Percentiles rank a stretch among this genome's conserved stretches.
Evolutionary conservation across 2,888 invertebrate genomes (phyloP).

Genomic region (Lasioglossum marginatum): DNA sequence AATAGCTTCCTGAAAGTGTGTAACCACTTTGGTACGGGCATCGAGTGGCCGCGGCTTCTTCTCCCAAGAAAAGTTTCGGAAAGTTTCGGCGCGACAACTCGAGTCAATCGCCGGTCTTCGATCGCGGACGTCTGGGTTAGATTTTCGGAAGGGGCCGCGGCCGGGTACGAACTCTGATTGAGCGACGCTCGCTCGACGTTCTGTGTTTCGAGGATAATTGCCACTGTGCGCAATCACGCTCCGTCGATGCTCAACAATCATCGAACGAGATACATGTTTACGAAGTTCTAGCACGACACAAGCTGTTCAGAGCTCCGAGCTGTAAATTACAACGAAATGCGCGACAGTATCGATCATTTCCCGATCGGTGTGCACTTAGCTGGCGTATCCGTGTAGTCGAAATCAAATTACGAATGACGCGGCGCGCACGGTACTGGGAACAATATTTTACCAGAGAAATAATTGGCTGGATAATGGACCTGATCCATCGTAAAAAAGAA

Average conservation of each 20-base stretch:
- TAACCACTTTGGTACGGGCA: constrained; percentile 70
- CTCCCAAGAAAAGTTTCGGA: constrained; percentile 50
- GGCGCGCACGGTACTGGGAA: background rate
- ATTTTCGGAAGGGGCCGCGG: constrained; percentile 45
- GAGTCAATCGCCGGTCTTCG: constrained; percentile 64
- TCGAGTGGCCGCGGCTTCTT: constrained; percentile 61
- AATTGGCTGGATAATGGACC: constrained; percentile 33
- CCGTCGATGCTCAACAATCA: background rate
- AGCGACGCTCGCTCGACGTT: constrained; percentile 20
- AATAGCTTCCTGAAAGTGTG: constrained; percentile 72
- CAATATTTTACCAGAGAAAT: constrained; percentile 29
- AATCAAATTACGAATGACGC: constrained; percentile 5
- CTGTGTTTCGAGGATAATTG: constrained; percentile 24
- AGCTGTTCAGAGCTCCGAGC: background rate
- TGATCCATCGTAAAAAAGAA: constrained; percentile 29
- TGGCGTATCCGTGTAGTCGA: background rate
- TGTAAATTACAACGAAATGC: background rate
- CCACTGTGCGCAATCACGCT: background rate
- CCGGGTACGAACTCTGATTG: background rate
- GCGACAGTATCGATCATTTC: background rate
- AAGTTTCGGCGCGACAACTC: constrained; percentile 56
- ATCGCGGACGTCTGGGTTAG: constrained; percentile 57
- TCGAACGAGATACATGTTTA: background rate
- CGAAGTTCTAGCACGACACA: background rate
- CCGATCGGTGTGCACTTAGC: background rate